phyloP scores from a whole-genome alignment of 2,888 invertebrate genomes.

The Hyposoter didymator region DNA sequence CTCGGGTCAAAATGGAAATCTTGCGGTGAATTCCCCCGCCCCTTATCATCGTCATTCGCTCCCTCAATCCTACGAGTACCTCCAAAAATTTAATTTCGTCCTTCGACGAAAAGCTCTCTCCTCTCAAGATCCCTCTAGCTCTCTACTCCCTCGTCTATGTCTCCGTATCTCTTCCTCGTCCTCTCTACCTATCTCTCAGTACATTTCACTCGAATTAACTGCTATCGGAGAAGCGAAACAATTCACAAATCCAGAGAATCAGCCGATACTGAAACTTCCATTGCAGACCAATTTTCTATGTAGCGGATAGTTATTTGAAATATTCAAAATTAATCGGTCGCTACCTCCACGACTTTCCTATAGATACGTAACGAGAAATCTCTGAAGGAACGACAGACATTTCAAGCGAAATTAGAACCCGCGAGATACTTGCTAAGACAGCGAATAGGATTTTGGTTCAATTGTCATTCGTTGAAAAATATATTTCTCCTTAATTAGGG shows the following conservation, averaged over 20 bases:
- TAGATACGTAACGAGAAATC: neutral
- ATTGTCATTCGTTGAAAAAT: neutral
- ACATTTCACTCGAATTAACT: slow-evolving; percentile 31
- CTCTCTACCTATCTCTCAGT: neutral
- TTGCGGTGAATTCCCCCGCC: slow-evolving; percentile 14
- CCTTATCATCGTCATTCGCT: neutral
- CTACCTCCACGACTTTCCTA: slow-evolving; percentile 9
- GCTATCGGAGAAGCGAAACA: slow-evolving; percentile 35
- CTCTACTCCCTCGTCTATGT: neutral
- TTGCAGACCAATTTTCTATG: slow-evolving; percentile 34
- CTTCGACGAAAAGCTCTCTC: slow-evolving; percentile 26
- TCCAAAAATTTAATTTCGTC: slow-evolving; percentile 56
- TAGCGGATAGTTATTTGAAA: slow-evolving; percentile 20
- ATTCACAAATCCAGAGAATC: slow-evolving; percentile 37
- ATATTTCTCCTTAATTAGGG: neutral
- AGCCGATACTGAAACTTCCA: slow-evolving; percentile 8
- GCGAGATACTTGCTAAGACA: neutral
- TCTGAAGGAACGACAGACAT: neutral
- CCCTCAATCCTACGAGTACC: slow-evolving; percentile 12
- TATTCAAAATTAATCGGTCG: slow-evolving; percentile 14
- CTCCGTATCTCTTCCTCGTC: neutral
- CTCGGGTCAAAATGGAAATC: slow-evolving; percentile 45
- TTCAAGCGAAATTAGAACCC: neutral
- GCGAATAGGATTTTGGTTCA: neutral
- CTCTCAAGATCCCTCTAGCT: neutral